Evolutionary conservation across 2,888 invertebrate genomes (phyloP).

Genomic region (Cepaea hortensis): DNA sequence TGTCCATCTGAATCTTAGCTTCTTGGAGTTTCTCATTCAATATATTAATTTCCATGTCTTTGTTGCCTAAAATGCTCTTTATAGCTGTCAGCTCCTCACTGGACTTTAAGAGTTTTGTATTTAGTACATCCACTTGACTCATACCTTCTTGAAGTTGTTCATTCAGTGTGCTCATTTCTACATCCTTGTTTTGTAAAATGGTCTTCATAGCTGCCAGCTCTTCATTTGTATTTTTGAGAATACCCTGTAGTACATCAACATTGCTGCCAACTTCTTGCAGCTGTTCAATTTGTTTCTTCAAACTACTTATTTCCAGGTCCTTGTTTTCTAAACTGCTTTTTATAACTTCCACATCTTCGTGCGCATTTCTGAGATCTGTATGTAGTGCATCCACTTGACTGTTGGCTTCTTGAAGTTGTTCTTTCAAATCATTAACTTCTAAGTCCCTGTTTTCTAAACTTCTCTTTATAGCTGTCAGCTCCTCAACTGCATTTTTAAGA

Average conservation of each 20-base stretch:
- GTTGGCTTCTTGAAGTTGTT: not conserved
- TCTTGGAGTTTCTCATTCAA: not conserved
- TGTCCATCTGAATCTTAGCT: not conserved
- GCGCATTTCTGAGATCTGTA: not conserved
- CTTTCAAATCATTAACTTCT: not conserved
- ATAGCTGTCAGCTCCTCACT: not conserved
- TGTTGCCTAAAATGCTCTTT: conserved; percentile 22
- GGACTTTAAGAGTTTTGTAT: not conserved
- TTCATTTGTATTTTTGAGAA: not conserved
- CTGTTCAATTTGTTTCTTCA: not conserved
- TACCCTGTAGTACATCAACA: not conserved
- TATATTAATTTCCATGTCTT: conserved; percentile 24
- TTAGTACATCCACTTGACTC: not conserved
- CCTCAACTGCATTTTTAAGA: conserved; percentile 1
- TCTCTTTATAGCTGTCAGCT: not conserved
- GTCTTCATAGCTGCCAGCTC: not conserved
- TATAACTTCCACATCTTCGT: not conserved
- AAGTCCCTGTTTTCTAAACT: not conserved
- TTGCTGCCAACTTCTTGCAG: not conserved
- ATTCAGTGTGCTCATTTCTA: not conserved
- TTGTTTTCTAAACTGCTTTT: conserved; percentile 1
- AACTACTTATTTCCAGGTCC: not conserved
- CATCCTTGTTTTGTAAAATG: conserved; percentile 36
- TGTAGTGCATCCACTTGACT: not conserved
- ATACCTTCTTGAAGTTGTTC: not conserved